phyloP scores from a whole-genome alignment of 2,888 invertebrate species.

The Apocheima hispidaria region DNA sequence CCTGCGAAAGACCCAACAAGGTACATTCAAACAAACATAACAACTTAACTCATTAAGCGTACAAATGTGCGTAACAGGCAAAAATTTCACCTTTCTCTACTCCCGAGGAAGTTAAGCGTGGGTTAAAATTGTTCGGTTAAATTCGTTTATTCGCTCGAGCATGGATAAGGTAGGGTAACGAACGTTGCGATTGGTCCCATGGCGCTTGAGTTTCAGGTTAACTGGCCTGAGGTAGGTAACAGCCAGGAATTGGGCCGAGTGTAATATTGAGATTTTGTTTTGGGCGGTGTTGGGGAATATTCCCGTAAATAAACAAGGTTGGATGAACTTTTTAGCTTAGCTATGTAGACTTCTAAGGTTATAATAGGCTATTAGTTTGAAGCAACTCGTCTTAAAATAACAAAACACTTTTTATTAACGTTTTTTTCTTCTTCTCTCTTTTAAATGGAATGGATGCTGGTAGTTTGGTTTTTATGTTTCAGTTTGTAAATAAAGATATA shows the following conservation, averaged over 20 bases:
- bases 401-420: too few relatives aligned
- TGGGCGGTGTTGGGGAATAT: not conserved
- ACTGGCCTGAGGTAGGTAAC: constrained; percentile 59
- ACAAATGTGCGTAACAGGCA: constrained; percentile 51
- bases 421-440: too few relatives aligned
- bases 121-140: constrained; percentile 81
- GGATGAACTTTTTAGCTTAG: not conserved
- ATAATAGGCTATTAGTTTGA: not conserved
- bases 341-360: not conserved
- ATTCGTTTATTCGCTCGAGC: constrained; percentile 77
- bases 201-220: constrained; percentile 72
- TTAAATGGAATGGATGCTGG: too few relatives aligned
- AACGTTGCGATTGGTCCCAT: constrained; percentile 76
- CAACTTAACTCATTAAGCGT: constrained; percentile 63
- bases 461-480: too few relatives aligned
- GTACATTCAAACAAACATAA: constrained; percentile 60
- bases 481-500: too few relatives aligned
- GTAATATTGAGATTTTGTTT: constrained; percentile 54
- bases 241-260: constrained; percentile 69
- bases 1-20: constrained; percentile 42
- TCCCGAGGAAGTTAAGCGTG: constrained; percentile 67
- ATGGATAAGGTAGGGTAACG: constrained; percentile 62
- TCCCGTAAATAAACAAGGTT: not conserved
- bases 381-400: not conserved
- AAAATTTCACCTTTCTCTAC: constrained; percentile 60